phyloP scores from a whole-genome alignment of 2,797 vertebrate genomes.

The Streptopelia turtur region DNA sequence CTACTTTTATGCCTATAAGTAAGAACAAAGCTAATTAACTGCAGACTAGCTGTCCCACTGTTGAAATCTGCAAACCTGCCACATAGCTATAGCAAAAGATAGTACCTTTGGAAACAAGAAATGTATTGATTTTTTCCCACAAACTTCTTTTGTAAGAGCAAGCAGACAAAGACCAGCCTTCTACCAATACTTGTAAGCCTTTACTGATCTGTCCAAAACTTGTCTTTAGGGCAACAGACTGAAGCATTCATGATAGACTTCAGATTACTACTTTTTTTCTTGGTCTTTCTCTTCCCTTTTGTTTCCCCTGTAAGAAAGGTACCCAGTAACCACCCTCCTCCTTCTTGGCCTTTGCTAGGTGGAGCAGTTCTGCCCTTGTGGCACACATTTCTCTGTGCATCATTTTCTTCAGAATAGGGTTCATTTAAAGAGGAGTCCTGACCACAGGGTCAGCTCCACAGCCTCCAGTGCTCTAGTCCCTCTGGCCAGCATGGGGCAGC shows the following conservation, averaged over 20 bases:
- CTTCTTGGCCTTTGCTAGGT: not conserved
- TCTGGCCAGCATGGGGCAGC: too few species aligned
- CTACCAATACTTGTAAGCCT: not conserved
- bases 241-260: not conserved
- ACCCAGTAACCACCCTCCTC: not conserved
- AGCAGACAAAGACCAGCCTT: not conserved
- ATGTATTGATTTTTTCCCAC: not conserved
- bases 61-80: constrained; percentile 22
- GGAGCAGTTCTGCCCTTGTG: not conserved
- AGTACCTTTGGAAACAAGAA: not conserved
- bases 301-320: not conserved
- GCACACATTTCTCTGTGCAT: not conserved
- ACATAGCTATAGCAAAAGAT: not conserved
- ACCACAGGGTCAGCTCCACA: fast-evolving
- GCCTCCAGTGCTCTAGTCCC: not conserved
- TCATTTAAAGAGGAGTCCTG: not conserved
- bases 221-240: not conserved
- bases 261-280: not conserved
- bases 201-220: not conserved
- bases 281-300: not conserved
- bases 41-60: not conserved
- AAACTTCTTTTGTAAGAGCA: not conserved
- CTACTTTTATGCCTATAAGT: constrained; percentile 1
- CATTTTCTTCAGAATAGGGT: not conserved
- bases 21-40: constrained; percentile 39